Base-by-base conservation (phyloP, 2,888 invertebrate genomes). In the Tryphoninae sp. region DNA sequence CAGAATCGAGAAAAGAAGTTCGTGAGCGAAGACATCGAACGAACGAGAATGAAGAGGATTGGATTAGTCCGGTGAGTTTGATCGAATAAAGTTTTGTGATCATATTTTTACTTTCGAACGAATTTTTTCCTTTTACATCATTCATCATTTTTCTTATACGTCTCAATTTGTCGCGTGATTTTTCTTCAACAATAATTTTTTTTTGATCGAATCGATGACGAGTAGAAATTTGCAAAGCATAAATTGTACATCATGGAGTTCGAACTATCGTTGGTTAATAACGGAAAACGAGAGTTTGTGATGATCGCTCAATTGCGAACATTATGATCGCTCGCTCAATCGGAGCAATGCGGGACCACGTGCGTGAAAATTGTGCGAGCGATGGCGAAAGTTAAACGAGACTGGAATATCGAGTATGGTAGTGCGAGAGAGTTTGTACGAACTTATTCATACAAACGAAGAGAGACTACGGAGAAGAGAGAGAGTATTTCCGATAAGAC, bases 31-130 rank as follows among this genome's bases (percentile, higher is more conserved):
- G 73, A 75, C 51, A 81, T 19, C 58, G 65, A 75, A 81, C 73
- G 71, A 79, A 78, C 84, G 84, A 89, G 86, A 82, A 90, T 90
- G 90, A 87, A 86, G 87, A 89, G 83, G 84, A 86, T 84, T 78
- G 81, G 84, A 68, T 84, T 86, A 77, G 61, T 86, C 45, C 85
- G 88, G 90, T 90, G 84, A 89, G 89, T 84, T 67, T 55, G 0
- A 53, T 67, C 33, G 6, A 33, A 33, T 6, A 6, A 1, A 33
- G 6, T 6, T 33, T 23, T 13, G 16, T 8, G 9, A 42, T 64
- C 40, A 13, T 22, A 19, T 1, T 16, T 22, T 7, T 11, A 26
- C 3, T 40, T 42, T 65, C 19, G 16, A 49, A 45, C 49, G 13
- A 49, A 22, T n/a, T 33, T 53, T n/a, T 68, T 55, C 6, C 33